Percentiles rank a stretch among this genome's conserved stretches.
These are phyloP conservation scores for Morone saxatilis DNA, from an alignment of 2,113 vertebrate genomes.

Conservation along the genomic window DNA sequence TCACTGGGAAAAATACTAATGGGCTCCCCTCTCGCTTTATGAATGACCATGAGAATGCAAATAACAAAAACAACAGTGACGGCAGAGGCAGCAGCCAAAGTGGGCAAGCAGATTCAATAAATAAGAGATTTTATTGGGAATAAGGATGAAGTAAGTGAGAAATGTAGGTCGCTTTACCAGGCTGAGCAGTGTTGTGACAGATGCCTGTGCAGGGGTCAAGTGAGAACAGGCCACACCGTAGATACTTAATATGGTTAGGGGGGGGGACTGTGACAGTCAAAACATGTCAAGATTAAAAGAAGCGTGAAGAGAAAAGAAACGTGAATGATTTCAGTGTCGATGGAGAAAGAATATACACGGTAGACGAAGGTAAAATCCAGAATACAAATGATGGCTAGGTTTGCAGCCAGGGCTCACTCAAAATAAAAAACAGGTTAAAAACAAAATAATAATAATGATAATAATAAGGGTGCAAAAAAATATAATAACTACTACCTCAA, in stretches of 20 bases:
- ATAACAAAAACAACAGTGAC: neutral
- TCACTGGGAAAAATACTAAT: constrained; percentile 38
- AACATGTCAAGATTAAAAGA: constrained; percentile 49
- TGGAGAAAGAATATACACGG: neutral
- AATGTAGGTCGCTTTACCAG: constrained; percentile 51
- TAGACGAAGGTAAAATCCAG: neutral
- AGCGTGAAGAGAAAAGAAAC: constrained; percentile 23
- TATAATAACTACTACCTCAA: too few relatives aligned
- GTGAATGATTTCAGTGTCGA: neutral
- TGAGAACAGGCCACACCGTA: constrained; percentile 25
- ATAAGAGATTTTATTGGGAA: constrained; percentile 22
- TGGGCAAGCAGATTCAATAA: constrained; percentile 21
- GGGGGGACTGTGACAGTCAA: constrained; percentile 29
- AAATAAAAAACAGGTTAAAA: neutral
- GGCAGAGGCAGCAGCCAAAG: neutral
- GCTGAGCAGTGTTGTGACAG: constrained; percentile 54
- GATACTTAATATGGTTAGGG: constrained; percentile 36
- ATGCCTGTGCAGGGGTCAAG: constrained; percentile 61
- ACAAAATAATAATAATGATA: too few relatives aligned
- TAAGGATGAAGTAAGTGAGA: constrained; percentile 22
- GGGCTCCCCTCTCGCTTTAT: constrained; percentile 25
- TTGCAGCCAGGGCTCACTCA: neutral
- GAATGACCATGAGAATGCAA: constrained; percentile 30
- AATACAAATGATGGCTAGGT: neutral
- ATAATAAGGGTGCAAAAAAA: neutral